Conservation (phyloP, 2,888 invertebrate species). For the Leucophenga maculata region DNA sequence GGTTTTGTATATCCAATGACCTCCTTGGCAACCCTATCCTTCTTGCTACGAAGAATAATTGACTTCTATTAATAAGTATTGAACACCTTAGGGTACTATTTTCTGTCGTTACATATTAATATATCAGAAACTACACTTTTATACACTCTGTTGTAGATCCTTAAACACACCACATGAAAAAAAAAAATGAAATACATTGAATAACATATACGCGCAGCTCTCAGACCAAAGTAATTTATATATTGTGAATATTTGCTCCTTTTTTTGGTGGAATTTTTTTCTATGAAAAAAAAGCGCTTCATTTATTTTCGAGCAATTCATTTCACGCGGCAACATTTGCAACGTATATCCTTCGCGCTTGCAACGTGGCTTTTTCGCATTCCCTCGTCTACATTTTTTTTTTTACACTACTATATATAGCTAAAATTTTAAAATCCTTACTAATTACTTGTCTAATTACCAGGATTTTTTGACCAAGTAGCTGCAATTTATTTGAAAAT, state of each 20-base stretch:
- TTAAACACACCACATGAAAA: too few species aligned
- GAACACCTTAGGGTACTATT: too few species aligned
- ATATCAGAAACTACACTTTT: too few species aligned
- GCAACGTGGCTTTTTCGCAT: not conserved
- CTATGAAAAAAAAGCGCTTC: not conserved
- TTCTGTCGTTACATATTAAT: too few species aligned
- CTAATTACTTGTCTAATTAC: conserved; percentile 67
- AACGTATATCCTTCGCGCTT: not conserved
- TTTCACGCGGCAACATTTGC: conserved; percentile 15
- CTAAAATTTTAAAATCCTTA: conserved; percentile 45
- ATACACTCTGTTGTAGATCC: too few species aligned
- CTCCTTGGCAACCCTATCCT: too few species aligned
- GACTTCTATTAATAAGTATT: too few species aligned
- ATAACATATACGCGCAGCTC: not conserved
- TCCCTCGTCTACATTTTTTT: not conserved
- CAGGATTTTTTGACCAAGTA: conserved; percentile 55
- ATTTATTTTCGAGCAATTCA: conserved; percentile 10
- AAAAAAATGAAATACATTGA: too few species aligned
- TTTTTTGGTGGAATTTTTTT: not conserved
- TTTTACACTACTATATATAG: not conserved
- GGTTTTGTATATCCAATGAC: too few species aligned
- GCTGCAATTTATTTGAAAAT: conserved; percentile 62
- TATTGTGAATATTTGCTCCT: not conserved
- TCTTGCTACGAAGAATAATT: too few species aligned
- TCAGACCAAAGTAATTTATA: conserved; percentile 20